phyloP scores from a whole-genome alignment of 2,113 vertebrate species.

The Bufo gargarizans region DNA sequence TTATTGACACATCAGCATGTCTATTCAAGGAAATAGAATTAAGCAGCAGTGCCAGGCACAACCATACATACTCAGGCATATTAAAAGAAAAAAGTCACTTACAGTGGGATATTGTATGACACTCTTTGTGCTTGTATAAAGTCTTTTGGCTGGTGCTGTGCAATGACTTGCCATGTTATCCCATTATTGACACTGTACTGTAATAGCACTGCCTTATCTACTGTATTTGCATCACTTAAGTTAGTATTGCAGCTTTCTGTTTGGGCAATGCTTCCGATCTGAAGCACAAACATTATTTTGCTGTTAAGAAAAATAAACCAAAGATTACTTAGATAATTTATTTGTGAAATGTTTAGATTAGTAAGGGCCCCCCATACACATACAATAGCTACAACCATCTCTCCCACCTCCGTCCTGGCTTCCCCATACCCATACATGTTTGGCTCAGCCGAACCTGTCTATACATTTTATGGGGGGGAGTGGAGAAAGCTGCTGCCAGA shows the following conservation, averaged over 20 bases:
- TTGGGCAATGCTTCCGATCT: constrained; percentile 93
- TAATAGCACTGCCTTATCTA: constrained; percentile 93
- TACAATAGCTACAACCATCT: too few relatives aligned
- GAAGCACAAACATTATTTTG: constrained; percentile 99
- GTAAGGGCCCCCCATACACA: too few relatives aligned
- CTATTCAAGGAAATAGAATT: not conserved
- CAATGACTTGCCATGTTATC: constrained; percentile 96
- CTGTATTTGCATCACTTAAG: constrained; percentile 84
- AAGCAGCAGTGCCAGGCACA: not conserved
- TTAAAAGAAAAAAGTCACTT: constrained; percentile 68
- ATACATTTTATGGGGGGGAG: too few relatives aligned
- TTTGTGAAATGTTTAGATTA: too few relatives aligned
- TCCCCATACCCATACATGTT: too few relatives aligned
- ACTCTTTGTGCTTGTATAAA: constrained; percentile 97
- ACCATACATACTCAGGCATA: not conserved
- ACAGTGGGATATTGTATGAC: constrained; percentile 97
- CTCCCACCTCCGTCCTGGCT: too few relatives aligned
- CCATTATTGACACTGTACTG: constrained; percentile 97
- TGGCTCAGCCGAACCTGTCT: too few relatives aligned
- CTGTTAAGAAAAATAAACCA: constrained; percentile 69
- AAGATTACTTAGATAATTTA: not conserved
- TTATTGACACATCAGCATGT: not conserved
- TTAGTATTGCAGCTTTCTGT: constrained; percentile 97
- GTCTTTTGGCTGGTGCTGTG: constrained; percentile 98
- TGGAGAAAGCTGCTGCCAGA: too few relatives aligned